Evolutionary conservation across 1,140 invertebrate genomes (phyloP).

Genomic region (Dysdera silvatica): DNA sequence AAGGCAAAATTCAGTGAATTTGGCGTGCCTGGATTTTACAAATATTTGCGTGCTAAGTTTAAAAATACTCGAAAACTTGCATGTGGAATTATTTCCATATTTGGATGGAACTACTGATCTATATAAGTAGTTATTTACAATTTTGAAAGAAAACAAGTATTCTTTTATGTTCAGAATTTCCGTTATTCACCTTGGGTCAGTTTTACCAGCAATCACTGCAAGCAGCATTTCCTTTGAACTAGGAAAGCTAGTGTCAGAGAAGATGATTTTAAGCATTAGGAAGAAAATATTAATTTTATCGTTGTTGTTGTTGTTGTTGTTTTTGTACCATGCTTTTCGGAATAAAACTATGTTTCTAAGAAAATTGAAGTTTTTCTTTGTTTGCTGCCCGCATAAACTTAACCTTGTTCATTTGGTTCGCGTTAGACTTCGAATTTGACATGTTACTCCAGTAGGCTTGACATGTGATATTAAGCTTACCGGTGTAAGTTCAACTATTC

Average conservation of each 20-base stretch:
- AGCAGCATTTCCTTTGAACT: background rate
- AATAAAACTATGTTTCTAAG: too few relatives aligned
- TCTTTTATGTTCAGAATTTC: background rate
- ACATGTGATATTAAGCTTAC: too few relatives aligned
- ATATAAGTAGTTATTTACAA: background rate
- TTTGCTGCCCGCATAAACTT: too few relatives aligned
- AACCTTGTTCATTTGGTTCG: too few relatives aligned
- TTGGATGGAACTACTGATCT: slow-evolving; percentile 8
- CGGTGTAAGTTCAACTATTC: too few relatives aligned
- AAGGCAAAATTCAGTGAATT: background rate
- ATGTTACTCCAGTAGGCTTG: too few relatives aligned
- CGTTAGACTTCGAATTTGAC: too few relatives aligned
- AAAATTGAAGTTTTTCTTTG: too few relatives aligned
- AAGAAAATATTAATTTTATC: background rate
- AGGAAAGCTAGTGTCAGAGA: background rate
- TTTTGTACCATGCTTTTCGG: too few relatives aligned
- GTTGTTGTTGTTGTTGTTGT: too few relatives aligned
- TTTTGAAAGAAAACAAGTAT: background rate
- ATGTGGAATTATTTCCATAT: background rate
- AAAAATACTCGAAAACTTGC: background rate
- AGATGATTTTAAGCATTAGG: background rate
- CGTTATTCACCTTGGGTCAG: background rate
- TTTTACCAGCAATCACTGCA: background rate
- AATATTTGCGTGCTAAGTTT: slow-evolving; percentile 1
- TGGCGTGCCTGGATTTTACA: background rate